Conservation (phyloP, 2,113 vertebrate species). For the Actenoides hombroni region DNA sequence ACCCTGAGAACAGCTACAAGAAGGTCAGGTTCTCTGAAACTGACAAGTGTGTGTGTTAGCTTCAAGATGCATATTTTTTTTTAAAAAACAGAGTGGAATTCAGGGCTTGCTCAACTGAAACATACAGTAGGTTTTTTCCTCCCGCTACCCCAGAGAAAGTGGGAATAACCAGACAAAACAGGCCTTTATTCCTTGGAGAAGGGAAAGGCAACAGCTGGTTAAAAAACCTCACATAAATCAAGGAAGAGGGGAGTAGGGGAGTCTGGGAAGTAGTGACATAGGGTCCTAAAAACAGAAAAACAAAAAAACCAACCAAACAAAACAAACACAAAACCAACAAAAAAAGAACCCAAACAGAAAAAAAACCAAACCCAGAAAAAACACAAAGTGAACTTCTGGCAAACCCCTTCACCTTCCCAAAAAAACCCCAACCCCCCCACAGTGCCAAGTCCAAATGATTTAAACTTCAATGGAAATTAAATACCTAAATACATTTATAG, state of each 20-base stretch:
- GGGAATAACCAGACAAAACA: background rate
- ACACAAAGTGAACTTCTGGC: too few relatives aligned
- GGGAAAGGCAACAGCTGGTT: background rate
- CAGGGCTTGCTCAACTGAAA: background rate
- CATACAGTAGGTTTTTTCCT: accelerated
- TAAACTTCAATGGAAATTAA: background rate
- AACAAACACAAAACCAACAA: background rate
- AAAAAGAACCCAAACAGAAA: background rate
- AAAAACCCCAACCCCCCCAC: background rate
- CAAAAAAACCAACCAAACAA: background rate
- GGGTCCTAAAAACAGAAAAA: background rate
- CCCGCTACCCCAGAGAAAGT: background rate
- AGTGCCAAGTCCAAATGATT: background rate
- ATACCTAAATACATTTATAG: background rate
- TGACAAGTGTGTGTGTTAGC: background rate
- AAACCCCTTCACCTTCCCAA: accelerated
- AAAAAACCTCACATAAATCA: background rate
- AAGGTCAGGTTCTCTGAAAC: background rate
- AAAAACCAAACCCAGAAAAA: too few relatives aligned
- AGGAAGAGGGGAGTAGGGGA: accelerated
- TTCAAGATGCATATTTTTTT: background rate
- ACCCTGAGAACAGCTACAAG: background rate
- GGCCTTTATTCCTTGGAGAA: background rate
- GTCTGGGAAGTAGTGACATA: background rate
- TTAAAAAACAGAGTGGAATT: background rate